Evolutionary conservation across 2,113 vertebrate species (phyloP), one percentile per base, ranked within the genome.

Genomic region (Synodontis membranacea): DNA sequence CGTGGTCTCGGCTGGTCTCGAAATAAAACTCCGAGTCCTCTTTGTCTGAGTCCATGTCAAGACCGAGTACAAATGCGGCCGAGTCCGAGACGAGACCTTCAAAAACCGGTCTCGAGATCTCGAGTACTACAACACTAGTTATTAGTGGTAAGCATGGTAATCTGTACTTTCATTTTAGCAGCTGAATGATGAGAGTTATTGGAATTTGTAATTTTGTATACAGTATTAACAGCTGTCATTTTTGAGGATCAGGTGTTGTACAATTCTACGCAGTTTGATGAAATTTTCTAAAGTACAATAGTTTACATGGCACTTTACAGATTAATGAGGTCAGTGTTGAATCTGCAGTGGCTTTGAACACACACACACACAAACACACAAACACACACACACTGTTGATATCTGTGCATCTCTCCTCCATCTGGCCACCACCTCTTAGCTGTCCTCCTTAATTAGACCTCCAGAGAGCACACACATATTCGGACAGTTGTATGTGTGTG

Each of bases 391-490:
- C 86, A 89, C 89, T 88, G 91, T 85, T 80, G 88, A 85, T 89
- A 56, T 17, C 42, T 85, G 76, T 14, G 72, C 44, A 78, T 88
- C 87, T 90, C 91, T 92, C 88, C 88, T 91, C 91, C 92, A 93
- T 92, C 92, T 92, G 92, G 92, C 90, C 86, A 91, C 87, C 80
- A 87, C 90, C 86, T 78, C 89, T 82, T 82, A 84, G 42, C 86
- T 91, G 91, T 91, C 91, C 86, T 84, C 60, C 89, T 89, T 92
- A 93, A 94, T 93, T 90, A 93, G 89, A 88, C 86, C 89, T 89
- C 86, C 87, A 25, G 79, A 74, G 91, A 91, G 89, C 78, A 54
- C 42, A 56, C 72, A 58, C 78, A 39, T 5, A 80, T 58, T 80
- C 52, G 78, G 52, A 58, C 34, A 80, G 52, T 80, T 52, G 70